Percentiles rank a stretch among this genome's conserved stretches.
Evolutionary conservation across 2,888 invertebrate species (phyloP).

Genomic region (Caenorhabditis doughertyi): DNA sequence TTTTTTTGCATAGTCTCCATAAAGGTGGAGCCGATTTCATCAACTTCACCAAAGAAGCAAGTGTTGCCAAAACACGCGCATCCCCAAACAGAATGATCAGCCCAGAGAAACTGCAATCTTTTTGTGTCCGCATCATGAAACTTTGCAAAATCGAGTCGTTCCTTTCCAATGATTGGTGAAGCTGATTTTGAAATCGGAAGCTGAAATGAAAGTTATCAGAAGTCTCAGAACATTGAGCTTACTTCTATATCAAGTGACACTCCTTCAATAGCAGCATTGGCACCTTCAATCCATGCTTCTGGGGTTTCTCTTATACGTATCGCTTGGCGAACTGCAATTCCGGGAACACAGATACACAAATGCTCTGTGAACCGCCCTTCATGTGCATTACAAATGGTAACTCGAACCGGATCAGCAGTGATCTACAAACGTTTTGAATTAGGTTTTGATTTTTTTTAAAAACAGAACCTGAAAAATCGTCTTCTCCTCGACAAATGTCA

Average conservation of each 20-base stretch:
- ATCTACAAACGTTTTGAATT: constrained; percentile 35
- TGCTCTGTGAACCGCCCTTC: constrained; percentile 74
- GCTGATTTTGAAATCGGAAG: constrained; percentile 55
- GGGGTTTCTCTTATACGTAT: constrained; percentile 40
- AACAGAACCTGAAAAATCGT: constrained; percentile 56
- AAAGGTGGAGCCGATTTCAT: constrained; percentile 81
- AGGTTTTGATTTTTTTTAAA: neutral
- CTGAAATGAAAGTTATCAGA: constrained; percentile 12
- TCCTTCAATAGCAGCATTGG: constrained; percentile 57
- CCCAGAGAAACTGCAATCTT: constrained; percentile 94
- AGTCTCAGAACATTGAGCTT: neutral
- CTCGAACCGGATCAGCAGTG: constrained; percentile 67
- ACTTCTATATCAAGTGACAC: constrained; percentile 66
- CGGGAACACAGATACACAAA: constrained; percentile 70
- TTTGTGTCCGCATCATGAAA: constrained; percentile 89
- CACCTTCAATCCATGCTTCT: constrained; percentile 66
- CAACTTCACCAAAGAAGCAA: constrained; percentile 93
- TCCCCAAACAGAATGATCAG: constrained; percentile 86
- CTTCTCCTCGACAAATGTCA: constrained; percentile 90
- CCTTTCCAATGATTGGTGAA: constrained; percentile 43
- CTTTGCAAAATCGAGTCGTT: constrained; percentile 83
- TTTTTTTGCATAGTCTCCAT: constrained; percentile 52
- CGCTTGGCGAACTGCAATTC: constrained; percentile 65
- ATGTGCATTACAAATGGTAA: constrained; percentile 79
- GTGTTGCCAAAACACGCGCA: constrained; percentile 98